phyloP scores from a whole-genome alignment of 92 coral and sea anemone species.

The Zoanthus gigantus region DNA sequence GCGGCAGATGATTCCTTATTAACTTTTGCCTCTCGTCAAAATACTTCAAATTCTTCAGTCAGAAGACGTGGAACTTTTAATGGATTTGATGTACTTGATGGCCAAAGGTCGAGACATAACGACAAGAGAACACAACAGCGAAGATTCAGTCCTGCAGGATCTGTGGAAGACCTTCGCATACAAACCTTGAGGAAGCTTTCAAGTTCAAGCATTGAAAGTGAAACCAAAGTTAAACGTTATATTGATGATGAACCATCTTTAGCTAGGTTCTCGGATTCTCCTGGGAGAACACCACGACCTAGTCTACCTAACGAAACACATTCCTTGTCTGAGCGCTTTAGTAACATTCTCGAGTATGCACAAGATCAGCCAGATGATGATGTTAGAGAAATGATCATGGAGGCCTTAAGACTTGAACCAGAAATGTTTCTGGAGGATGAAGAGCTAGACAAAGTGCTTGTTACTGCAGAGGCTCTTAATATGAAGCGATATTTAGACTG shows the following conservation, averaged over 20 bases:
- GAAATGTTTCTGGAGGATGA: slow-evolving; percentile 44
- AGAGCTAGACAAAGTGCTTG: slow-evolving; percentile 37
- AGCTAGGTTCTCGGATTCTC: background rate
- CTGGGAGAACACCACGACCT: background rate
- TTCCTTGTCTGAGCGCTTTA: slow-evolving; percentile 42
- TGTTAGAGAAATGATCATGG: slow-evolving; percentile 40
- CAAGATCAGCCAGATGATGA: slow-evolving; percentile 27
- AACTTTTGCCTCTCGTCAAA: background rate
- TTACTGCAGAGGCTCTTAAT: slow-evolving; percentile 30
- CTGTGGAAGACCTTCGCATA: slow-evolving; percentile 23
- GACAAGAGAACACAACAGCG: slow-evolving; percentile 13
- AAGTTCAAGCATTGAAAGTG: background rate
- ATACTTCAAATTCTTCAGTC: background rate
- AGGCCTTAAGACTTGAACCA: slow-evolving; percentile 36
- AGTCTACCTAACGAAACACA: background rate
- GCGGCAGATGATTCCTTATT: background rate
- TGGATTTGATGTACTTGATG: background rate
- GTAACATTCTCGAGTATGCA: slow-evolving; percentile 30
- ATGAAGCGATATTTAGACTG: background rate
- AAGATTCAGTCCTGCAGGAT: slow-evolving; percentile 10
- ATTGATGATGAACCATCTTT: background rate
- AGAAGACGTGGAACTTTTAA: background rate
- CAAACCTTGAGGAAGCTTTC: slow-evolving; percentile 40
- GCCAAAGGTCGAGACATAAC: background rate
- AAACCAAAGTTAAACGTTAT: background rate